Percentiles rank a stretch among this genome's conserved stretches.
Evolutionary conservation across 2,113 vertebrate species (phyloP).

Genomic region (Syngnathus floridae): DNA sequence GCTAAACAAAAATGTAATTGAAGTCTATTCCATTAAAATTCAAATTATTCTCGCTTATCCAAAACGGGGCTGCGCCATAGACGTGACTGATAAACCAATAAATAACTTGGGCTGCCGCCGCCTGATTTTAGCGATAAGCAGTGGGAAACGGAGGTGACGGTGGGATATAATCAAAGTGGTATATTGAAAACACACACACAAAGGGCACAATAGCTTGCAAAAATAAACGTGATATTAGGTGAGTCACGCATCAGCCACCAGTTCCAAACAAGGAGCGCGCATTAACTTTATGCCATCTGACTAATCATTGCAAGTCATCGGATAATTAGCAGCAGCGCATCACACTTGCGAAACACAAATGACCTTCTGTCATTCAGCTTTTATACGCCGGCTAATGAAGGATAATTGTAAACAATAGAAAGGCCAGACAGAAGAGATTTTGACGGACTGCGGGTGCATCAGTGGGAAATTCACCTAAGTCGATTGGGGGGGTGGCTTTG

Average conservation of each 20-base stretch:
- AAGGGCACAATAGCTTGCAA: neutral
- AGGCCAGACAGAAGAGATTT: conserved; percentile 3
- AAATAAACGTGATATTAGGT: neutral
- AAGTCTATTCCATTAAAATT: conserved; percentile 5
- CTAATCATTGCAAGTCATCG: neutral
- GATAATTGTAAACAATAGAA: conserved; percentile 15
- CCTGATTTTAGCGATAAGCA: neutral
- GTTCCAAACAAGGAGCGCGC: neutral
- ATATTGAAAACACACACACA: neutral
- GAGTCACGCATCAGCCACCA: neutral
- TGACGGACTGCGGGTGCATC: conserved; percentile 1
- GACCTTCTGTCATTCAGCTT: conserved; percentile 10
- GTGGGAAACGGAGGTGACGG: neutral
- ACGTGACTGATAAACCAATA: neutral
- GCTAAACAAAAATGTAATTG: conserved; percentile 10
- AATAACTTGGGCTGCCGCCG: neutral
- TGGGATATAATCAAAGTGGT: neutral
- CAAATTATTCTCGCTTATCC: neutral
- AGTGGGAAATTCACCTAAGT: conserved; percentile 3
- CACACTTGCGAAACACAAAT: conserved; percentile 15
- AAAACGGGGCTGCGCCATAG: neutral
- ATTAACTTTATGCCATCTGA: neutral
- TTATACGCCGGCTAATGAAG: conserved; percentile 17
- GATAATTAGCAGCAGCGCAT: conserved; percentile 1
- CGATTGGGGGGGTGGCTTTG: conserved; percentile 1